A percentile compares a stretch with the other conserved stretches of the same genome.
Conservation (phyloP, 1,140 invertebrate species). For the Drosophila melanogaster region Release_6_plus_ISO1_MT NT_037436.4:14181501-14182000, state of each 20-base stretch:
- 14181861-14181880: too few species aligned
- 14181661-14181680: constrained; percentile 74
- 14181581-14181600: constrained; percentile 60
- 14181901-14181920: too few species aligned
- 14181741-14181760: constrained; percentile 49
- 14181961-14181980: not conserved
- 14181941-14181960: not conserved
- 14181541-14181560: constrained; percentile 42
- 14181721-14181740: constrained; percentile 59
- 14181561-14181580: constrained; percentile 80
- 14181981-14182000: not conserved
- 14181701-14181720: constrained; percentile 66
- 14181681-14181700: constrained; percentile 72
- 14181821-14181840: constrained; percentile 48
- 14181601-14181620: constrained; percentile 53
- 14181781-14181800: constrained; percentile 66
- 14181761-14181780: constrained; percentile 48
- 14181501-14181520: constrained; percentile 5
- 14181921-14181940: too few species aligned
- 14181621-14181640: constrained; percentile 46
- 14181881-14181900: too few species aligned
- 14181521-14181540: constrained; percentile 21
- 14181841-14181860: not conserved
- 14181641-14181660: constrained; percentile 53
- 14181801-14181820: constrained; percentile 1